A percentile compares a stretch with the other conserved stretches of the same genome.
These are phyloP conservation scores for Argyresthia albistria DNA, from an alignment of 2,888 invertebrate species.

Conservation along the genomic window DNA sequence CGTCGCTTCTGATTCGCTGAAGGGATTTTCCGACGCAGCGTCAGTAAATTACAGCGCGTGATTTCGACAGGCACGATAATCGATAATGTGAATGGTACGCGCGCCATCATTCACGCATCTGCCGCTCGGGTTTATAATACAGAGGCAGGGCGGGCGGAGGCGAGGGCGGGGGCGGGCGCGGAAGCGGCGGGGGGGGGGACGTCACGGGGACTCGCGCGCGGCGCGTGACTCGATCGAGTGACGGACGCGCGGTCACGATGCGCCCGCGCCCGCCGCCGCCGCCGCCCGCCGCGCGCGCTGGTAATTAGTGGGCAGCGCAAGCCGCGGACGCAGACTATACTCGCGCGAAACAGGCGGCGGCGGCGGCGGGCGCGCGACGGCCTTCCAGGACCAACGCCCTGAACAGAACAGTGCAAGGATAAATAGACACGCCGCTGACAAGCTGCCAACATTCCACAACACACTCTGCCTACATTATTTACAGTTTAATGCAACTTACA, in stretches of 20 bases:
- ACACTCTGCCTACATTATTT: too few relatives aligned
- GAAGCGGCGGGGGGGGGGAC: not conserved
- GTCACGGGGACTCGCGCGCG: not conserved
- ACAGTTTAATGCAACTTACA: too few relatives aligned
- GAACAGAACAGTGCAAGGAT: too few relatives aligned
- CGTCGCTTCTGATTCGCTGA: not conserved
- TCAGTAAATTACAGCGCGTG: not conserved
- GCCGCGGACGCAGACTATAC: too few relatives aligned
- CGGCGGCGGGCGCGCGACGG: too few relatives aligned
- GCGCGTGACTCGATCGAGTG: not conserved
- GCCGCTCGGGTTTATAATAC: not conserved
- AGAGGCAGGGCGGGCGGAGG: not conserved
- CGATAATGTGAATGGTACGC: constrained; percentile 3
- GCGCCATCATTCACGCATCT: constrained; percentile 3
- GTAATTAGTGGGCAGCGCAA: too few relatives aligned
- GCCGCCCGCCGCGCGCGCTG: too few relatives aligned
- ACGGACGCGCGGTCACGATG: not conserved
- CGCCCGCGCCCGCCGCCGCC: too few relatives aligned
- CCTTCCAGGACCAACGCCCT: too few relatives aligned
- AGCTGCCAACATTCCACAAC: too few relatives aligned
- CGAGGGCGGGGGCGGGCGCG: not conserved
- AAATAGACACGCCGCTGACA: too few relatives aligned
- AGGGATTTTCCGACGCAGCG: not conserved
- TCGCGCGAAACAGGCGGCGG: too few relatives aligned
- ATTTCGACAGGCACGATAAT: constrained; percentile 1